Evolutionary conservation across 2,888 invertebrate species (phyloP).

Genomic region (Euphydryas editha): DNA sequence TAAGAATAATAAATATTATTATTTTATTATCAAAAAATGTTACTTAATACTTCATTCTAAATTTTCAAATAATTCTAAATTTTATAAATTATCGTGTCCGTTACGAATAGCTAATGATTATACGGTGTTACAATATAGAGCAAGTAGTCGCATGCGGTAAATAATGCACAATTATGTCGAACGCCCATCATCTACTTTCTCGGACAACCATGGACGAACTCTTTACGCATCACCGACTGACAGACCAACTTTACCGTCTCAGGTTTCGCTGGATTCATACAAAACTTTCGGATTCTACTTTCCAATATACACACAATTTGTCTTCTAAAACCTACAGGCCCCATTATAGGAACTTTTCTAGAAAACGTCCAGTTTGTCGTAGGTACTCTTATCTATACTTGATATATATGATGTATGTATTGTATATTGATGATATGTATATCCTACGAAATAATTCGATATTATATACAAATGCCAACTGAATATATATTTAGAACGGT

Average conservation of each 20-base stretch:
- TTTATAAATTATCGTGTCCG: neutral
- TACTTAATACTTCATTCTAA: neutral
- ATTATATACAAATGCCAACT: neutral
- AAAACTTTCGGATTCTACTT: slow-evolving; percentile 33
- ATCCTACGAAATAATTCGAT: neutral
- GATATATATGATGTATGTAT: too few species aligned
- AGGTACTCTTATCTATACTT: neutral
- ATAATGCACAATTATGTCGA: slow-evolving; percentile 72
- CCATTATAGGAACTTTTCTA: neutral
- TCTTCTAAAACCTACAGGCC: neutral
- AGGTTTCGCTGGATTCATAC: slow-evolving; percentile 33
- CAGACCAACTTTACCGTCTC: slow-evolving; percentile 43
- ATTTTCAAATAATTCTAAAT: neutral
- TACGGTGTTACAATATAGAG: slow-evolving; percentile 48
- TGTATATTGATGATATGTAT: too few species aligned
- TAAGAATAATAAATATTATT: neutral
- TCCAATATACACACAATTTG: slow-evolving; percentile 22
- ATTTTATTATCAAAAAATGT: neutral
- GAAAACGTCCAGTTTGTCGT: neutral
- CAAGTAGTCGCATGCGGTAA: slow-evolving; percentile 39
- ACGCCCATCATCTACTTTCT: slow-evolving; percentile 75
- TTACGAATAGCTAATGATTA: slow-evolving; percentile 8
- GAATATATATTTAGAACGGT: neutral
- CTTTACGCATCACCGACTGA: slow-evolving; percentile 53
- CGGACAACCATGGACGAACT: slow-evolving; percentile 50